These are phyloP conservation scores for Mesembrinibis cayennensis DNA, from an alignment of 2,113 vertebrate species.

Conservation along the genomic window DNA sequence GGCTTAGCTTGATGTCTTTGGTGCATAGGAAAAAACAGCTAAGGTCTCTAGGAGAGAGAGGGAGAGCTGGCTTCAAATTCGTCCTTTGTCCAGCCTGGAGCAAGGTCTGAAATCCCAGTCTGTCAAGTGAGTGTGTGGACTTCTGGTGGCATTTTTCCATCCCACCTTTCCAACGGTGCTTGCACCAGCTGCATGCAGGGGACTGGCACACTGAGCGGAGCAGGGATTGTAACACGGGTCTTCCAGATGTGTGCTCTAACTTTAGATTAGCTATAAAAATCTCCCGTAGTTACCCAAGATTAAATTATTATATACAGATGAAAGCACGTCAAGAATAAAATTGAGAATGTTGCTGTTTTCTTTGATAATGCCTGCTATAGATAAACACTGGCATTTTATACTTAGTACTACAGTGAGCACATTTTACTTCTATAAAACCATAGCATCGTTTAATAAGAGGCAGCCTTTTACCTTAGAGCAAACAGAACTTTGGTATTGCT, in stretches of 20 bases:
- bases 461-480: background rate
- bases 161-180: background rate
- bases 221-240: background rate
- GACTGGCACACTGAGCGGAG: background rate
- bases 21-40: background rate
- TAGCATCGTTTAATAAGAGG: background rate
- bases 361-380: background rate
- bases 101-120: background rate
- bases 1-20: background rate
- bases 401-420: background rate
- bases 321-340: background rate
- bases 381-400: background rate
- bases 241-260: background rate
- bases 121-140: fast-evolving
- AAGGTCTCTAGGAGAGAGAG: background rate
- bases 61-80: background rate
- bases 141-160: background rate
- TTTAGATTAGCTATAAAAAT: background rate
- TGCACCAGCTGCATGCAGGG: background rate
- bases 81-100: background rate
- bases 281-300: background rate
- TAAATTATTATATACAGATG: background rate
- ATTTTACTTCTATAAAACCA: background rate
- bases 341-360: background rate
- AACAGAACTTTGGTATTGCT: background rate